Base-by-base conservation (phyloP, 2,113 vertebrate genomes). In the Micromys minutus region DNA sequence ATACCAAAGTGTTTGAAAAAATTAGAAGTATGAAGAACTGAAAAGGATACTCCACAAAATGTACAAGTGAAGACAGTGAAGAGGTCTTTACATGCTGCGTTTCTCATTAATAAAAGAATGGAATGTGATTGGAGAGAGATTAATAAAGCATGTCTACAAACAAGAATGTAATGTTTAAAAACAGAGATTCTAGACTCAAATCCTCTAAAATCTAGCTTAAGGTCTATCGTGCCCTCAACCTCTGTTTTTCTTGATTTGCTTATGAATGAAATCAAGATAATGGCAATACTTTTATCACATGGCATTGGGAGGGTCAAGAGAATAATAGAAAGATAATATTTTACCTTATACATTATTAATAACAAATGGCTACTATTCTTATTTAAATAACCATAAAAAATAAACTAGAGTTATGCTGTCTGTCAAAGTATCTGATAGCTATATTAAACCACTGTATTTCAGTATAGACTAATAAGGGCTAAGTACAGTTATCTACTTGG, bases 301-400 rank as follows among this genome's bases (percentile, higher is more conserved):
- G 63, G 34, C 16, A 0, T 1, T 22, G 59, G 39, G 4, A 94
- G 22, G 5, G 87, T 50, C 50, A 50, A 74, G 95, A 87, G 67
- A 36, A n/a, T 21, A 83, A 61, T 19, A 72, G 24, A 74, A 72
- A 39, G 10, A 16, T 26, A 69, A 21, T 63, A 76, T 47, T 61
- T 92, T 71, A 81, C 55, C 45, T 21, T 59, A 4, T 47, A 59
- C 15, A 80, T 65, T 79, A 84, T 34, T 83, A 65, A 89, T 80
- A 85, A 71, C 57, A 6, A 63, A 65, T 81, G 87, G 50, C 47
- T 55, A 12, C 52, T 75, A 11, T n/a, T 52, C 17, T 90, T 93
- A 84, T 45, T 67, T 39, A 89, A 96, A 77, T 87, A 87, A 69
- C 90, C 76, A 57, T 63, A 87, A 86, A 86, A 8, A 91, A 93